Evolutionary conservation across 2,888 invertebrate genomes (phyloP), one percentile per base, ranked within the genome.

Genomic region (Xanthorhoe spadicearia): DNA sequence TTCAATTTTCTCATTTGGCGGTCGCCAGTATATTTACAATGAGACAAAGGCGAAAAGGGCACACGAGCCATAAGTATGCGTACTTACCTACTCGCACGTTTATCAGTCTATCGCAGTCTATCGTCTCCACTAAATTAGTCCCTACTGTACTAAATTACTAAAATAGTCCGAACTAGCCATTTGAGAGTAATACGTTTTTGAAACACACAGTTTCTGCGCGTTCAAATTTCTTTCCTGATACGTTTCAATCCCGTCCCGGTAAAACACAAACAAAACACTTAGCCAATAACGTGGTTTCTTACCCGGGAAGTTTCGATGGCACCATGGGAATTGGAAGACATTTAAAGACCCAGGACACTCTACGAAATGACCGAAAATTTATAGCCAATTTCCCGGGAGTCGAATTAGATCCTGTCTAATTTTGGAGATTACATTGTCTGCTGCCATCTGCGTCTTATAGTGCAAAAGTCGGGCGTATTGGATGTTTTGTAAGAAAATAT

Each of bases 291-390:
- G 72, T 71, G 71, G 70, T 71, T 70, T 66, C 65, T 61, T 65
- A 66, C 50, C 60, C 58, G 49, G 5, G 62, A 78, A 78, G 76
- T 80, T 80, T 77, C 70, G 63, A 76, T 70, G 67, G 68, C 68
- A 74, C 74, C 66, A 78, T 70, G 72, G 70, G 73, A 76, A 77
- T 80, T 77, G 70, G 74, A 76, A 75, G 66, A 67, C 74, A 77
- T 75, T 80, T 78, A 79, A 80, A 69, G 71, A 73, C 71, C 72
- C 71, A 71, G 72, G 75, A 75, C 75, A 78, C 76, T 81, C 80
- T 75, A 70, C 77, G 77, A 74, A 79, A 82, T 82, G 79, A 79
- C 82, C 83, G 78, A 77, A 80, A 83, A 86, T 86, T 85, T 84
- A 87, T 84, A 75, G 82, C 74, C 85, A 83, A 86, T 88, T 84